Percentiles rank a stretch among this genome's conserved stretches.
phyloP scores from a whole-genome alignment of 2,888 invertebrate species.

The Therioaphis trifolii region DNA sequence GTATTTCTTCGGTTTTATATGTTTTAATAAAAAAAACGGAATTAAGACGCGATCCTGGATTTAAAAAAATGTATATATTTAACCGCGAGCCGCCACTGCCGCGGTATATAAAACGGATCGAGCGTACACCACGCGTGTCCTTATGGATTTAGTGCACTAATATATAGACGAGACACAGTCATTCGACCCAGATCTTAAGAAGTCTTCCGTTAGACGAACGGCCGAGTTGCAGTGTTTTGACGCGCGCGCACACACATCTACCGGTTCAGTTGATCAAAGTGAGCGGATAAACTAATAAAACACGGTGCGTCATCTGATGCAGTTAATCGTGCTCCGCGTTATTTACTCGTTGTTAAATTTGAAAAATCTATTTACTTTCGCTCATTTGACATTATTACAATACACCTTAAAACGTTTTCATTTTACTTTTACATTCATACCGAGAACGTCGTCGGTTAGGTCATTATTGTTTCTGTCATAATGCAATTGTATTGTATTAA shows the following conservation, averaged over 20 bases:
- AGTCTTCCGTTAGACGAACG: conserved; percentile 47
- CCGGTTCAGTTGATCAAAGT: conserved; percentile 12
- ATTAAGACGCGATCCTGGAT: too few species aligned
- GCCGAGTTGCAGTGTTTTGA: conserved; percentile 6
- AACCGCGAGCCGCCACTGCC: too few species aligned
- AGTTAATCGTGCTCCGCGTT: not conserved
- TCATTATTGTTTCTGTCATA: too few species aligned
- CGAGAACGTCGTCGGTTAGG: too few species aligned
- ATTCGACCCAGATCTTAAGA: conserved; percentile 46
- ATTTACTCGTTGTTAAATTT: conserved; percentile 3
- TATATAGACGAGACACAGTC: not conserved
- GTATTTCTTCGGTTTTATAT: too few species aligned
- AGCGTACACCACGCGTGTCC: too few species aligned
- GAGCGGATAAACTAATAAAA: conserved; percentile 33
- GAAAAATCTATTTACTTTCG: conserved; percentile 21
- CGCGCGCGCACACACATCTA: not conserved
- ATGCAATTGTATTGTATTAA: too few species aligned
- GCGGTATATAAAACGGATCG: too few species aligned
- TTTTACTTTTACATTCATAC: not conserved
- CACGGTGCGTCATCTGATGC: not conserved
- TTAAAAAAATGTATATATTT: too few species aligned
- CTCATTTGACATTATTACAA: not conserved
- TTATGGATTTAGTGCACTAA: not conserved
- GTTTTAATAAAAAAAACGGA: too few species aligned
- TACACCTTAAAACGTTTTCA: not conserved